These are phyloP conservation scores for Akabosia matsudoensis DNA, from an alignment of 1,140 invertebrate genomes.

Conservation along the genomic window DNA sequence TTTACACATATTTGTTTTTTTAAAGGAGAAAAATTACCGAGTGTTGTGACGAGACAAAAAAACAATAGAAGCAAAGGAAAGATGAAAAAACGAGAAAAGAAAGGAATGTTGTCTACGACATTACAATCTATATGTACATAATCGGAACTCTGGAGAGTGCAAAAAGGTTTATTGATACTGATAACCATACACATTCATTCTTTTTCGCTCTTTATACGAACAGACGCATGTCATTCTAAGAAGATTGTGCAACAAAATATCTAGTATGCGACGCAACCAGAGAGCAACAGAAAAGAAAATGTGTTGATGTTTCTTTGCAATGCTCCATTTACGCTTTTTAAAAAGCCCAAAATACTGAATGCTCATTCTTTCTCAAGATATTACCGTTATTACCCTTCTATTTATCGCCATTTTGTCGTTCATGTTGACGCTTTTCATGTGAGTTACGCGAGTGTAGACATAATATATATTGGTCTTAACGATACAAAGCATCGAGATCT, in stretches of 20 bases:
- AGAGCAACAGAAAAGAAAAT: neutral
- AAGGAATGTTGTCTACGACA: neutral
- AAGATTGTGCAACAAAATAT: neutral
- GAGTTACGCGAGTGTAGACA: conserved; percentile 10
- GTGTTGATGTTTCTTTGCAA: neutral
- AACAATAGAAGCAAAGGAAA: neutral
- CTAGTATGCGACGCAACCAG: neutral
- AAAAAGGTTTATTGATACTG: neutral
- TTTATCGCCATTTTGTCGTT: conserved; percentile 18
- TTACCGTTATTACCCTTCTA: conserved; percentile 12
- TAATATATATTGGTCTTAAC: neutral
- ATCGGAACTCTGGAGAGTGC: neutral
- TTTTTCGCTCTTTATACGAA: neutral
- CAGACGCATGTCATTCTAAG: neutral
- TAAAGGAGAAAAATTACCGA: neutral
- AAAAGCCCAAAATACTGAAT: neutral
- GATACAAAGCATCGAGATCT: neutral
- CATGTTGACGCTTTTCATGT: conserved; percentile 8
- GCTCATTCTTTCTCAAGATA: neutral
- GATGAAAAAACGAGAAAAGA: neutral
- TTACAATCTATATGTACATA: neutral
- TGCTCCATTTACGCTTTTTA: conserved; percentile 2
- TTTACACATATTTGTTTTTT: too few species aligned
- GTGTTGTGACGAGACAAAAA: neutral
- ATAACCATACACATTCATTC: neutral